Conservation (phyloP, 2,113 vertebrate species). For the Isichthys henryi region DNA sequence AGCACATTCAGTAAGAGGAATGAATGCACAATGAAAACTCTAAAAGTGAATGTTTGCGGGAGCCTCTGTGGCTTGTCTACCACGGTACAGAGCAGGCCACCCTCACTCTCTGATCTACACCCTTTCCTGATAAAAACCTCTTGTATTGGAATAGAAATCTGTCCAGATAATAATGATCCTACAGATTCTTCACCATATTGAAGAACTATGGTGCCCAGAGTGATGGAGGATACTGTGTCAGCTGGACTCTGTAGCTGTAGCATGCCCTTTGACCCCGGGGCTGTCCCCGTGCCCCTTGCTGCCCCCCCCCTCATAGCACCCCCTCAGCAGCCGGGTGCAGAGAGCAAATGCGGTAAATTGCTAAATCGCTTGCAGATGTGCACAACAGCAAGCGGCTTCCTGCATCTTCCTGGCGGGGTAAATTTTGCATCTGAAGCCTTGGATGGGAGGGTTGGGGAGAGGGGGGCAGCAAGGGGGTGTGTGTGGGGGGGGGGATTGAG, state of each 20-base stretch:
- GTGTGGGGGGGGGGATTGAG: constrained; percentile 33
- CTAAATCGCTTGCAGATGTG: constrained; percentile 45
- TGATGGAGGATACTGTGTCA: constrained; percentile 47
- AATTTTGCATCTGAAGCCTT: constrained; percentile 28
- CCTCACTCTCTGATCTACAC: constrained; percentile 12
- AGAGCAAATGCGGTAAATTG: constrained; percentile 36
- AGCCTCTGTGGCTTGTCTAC: constrained; percentile 8
- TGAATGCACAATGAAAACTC: neutral
- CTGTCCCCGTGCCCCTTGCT: constrained; percentile 38
- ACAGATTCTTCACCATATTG: constrained; percentile 53
- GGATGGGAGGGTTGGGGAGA: neutral
- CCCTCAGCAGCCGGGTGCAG: constrained; percentile 31
- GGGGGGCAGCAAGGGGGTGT: neutral
- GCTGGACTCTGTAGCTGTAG: constrained; percentile 38
- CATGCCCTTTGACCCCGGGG: constrained; percentile 43
- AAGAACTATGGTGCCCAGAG: constrained; percentile 55
- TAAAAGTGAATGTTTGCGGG: neutral
- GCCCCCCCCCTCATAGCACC: constrained; percentile 30
- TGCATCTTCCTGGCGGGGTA: constrained; percentile 27
- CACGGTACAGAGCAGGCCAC: too few species aligned
- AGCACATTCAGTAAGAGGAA: too few species aligned
- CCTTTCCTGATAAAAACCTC: constrained; percentile 29
- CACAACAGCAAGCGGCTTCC: constrained; percentile 32
- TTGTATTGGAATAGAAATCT: constrained; percentile 54
- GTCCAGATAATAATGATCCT: constrained; percentile 60